A percentile compares a stretch with the other conserved stretches of the same genome.
Evolutionary conservation across 2,888 invertebrate species (phyloP).

Genomic region (Caenorhabditis sp.): DNA sequence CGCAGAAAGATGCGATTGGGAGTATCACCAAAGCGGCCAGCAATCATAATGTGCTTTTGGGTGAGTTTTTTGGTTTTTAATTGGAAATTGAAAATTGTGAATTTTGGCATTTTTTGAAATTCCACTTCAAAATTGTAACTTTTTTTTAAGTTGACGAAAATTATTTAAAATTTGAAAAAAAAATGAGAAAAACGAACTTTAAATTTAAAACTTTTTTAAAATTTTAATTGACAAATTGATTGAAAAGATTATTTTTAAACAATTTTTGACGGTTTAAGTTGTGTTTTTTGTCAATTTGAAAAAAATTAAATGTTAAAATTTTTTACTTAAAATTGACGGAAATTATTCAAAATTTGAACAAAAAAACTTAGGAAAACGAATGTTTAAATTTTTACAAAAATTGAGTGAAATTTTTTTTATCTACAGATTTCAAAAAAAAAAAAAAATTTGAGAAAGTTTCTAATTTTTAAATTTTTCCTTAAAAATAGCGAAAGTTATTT

Average conservation of each 20-base stretch:
- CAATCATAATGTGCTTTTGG: conserved; percentile 31
- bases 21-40: conserved; percentile 6
- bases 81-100: too few species aligned
- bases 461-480: not conserved
- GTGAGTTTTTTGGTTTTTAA: conserved; percentile 18
- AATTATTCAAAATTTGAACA: conserved; percentile 1
- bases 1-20: conserved; percentile 31
- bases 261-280: too few species aligned
- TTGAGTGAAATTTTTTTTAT: not conserved
- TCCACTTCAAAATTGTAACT: too few species aligned
- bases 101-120: too few species aligned
- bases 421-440: not conserved
- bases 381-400: not conserved
- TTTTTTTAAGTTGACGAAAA: too few species aligned
- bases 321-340: not conserved
- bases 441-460: not conserved
- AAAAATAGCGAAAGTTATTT: not conserved
- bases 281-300: too few species aligned
- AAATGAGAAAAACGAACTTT: too few species aligned
- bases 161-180: too few species aligned
- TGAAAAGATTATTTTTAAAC: too few species aligned
- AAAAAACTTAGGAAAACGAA: not conserved
- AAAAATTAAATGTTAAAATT: not conserved
- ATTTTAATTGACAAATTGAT: too few species aligned
- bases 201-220: too few species aligned